Conservation (phyloP, 2,113 vertebrate species). For the Pseudorhombus dupliciocellatus region DNA sequence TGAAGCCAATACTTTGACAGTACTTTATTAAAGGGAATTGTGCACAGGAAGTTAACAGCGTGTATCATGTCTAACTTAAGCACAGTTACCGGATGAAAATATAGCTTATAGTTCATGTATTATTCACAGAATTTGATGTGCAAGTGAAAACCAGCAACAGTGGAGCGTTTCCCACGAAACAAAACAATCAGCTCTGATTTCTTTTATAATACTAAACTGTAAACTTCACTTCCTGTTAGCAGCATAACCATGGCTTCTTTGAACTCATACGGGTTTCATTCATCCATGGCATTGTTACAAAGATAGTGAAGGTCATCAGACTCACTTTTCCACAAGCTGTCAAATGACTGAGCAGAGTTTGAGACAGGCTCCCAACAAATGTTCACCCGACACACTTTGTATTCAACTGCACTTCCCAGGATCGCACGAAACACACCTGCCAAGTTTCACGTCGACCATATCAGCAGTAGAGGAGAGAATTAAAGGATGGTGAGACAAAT, state of each 20-base stretch:
- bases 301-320: not conserved
- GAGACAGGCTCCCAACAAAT: not conserved
- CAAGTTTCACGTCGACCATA: not conserved
- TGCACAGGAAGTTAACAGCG: slow-evolving; percentile 43
- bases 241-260: not conserved
- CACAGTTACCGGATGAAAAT: slow-evolving; percentile 41
- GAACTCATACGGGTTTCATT: too few species aligned
- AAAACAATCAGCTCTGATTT: too few species aligned
- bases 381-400: not conserved
- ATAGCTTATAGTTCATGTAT: slow-evolving; percentile 15
- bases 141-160: slow-evolving; percentile 31
- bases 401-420: not conserved
- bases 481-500: not conserved
- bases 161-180: not conserved
- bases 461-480: not conserved
- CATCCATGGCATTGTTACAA: too few species aligned
- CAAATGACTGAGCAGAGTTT: not conserved
- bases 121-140: slow-evolving; percentile 15
- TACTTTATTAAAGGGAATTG: slow-evolving; percentile 71
- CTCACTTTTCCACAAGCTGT: not conserved
- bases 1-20: slow-evolving; percentile 32
- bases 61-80: slow-evolving; percentile 34
- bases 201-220: not conserved
- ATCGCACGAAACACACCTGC: not conserved
- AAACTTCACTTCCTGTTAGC: not conserved